Conservation (phyloP, 2,113 vertebrate genomes). For the Oxyruncus cristatus region DNA sequence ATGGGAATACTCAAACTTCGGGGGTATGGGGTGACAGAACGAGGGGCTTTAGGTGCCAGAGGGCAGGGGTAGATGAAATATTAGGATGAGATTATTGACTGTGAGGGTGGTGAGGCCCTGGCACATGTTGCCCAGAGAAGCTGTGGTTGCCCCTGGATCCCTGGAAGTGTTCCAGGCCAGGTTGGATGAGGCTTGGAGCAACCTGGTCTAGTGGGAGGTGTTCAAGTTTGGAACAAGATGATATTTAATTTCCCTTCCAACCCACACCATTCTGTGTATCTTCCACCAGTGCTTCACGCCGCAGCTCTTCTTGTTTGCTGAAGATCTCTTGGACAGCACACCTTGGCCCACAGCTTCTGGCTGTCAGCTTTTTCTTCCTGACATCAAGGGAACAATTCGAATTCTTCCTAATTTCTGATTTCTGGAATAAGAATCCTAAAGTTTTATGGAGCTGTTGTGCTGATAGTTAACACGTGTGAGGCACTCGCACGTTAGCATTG, state of each 20-base stretch:
- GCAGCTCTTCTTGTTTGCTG: neutral
- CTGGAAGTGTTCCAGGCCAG: neutral
- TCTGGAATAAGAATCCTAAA: neutral
- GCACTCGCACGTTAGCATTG: neutral
- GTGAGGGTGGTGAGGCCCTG: accelerated
- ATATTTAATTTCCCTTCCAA: neutral
- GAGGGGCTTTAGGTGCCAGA: neutral
- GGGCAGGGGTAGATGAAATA: neutral
- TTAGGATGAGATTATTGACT: accelerated
- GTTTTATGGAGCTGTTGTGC: neutral
- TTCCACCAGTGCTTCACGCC: neutral
- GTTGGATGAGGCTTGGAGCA: accelerated
- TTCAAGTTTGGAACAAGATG: accelerated
- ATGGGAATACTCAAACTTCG: neutral
- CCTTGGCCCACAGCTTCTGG: neutral
- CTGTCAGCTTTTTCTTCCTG: neutral
- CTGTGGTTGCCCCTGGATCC: neutral
- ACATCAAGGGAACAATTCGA: neutral
- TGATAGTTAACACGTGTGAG: neutral
- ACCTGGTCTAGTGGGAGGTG: accelerated
- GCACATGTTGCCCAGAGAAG: neutral
- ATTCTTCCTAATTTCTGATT: neutral
- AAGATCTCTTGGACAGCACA: neutral
- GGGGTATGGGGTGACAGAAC: neutral
- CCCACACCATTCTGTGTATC: neutral